Base-by-base conservation (phyloP, 1,140 invertebrate species). In the Arion vulgaris region DNA sequence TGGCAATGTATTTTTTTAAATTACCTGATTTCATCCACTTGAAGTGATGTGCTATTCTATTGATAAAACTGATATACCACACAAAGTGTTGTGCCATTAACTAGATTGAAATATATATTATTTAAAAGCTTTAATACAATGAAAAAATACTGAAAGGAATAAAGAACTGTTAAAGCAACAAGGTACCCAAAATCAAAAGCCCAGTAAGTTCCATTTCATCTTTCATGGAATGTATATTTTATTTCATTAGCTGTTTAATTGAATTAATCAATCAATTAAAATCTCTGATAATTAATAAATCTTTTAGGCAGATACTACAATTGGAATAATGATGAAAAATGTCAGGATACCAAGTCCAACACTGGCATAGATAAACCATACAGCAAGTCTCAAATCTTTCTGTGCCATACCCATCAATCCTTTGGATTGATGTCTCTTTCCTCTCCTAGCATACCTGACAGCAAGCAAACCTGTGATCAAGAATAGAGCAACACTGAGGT, bases 341-440 rank as follows among this genome's bases (percentile, higher is more conserved):
- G 88, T 53, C 15, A 89, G 7, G 39, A 88, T 39, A 0, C 90
- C 90, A 38, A 86, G 57, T 0, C n/a, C 85, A 72, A 90, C 66
- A 66, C 88, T 88, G 9, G 85, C 83, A 74, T 91, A 91, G 62
- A 90, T 89, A 17, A 86, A 80, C 28, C 86, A 84, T 9, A 87
- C 87, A 1, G 90, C 88, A 41, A 84, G 68, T 45, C 83, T 86
- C 36, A 87, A 81, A 83, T 89, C 86, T 76, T 86, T 87, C 84
- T 91, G 89, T n/a, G 89, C 89, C 73, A 91, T 84, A 23, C 89
- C 90, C 85, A 90, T 88, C 66, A 91, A 73, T 7, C 90, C 90
- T 80, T 91, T 91, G 28, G 86, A 86, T 49, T 90, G 86, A 28
- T 90, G 88, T n/a, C 85, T 83, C 75, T 86, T 87, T 2, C 88